These are phyloP conservation scores for Nannoperca australis DNA, from an alignment of 2,797 vertebrate genomes.

Conservation along the genomic window DNA sequence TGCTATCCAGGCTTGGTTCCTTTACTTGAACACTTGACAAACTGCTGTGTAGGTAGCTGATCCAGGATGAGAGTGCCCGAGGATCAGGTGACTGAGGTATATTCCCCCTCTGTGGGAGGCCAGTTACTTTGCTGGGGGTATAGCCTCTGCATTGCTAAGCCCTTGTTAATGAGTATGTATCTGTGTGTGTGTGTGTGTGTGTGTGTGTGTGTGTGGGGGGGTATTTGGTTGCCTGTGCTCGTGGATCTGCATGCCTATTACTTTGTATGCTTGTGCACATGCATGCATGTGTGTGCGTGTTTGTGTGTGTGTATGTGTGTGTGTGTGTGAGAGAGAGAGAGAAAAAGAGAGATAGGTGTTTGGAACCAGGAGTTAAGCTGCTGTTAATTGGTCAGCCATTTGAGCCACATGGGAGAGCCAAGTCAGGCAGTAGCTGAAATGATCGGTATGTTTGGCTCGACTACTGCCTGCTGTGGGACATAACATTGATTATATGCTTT, in stretches of 20 bases:
- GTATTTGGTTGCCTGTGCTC: slow-evolving; percentile 19
- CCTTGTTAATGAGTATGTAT: slow-evolving; percentile 82
- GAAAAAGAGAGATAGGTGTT: slow-evolving; percentile 40
- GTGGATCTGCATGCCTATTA: slow-evolving; percentile 39
- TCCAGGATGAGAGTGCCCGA: slow-evolving; percentile 59
- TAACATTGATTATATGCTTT: slow-evolving; percentile 15
- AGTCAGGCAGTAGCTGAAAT: slow-evolving; percentile 66
- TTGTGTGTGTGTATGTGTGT: not conserved
- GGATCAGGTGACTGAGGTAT: slow-evolving; percentile 81
- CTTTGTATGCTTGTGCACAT: slow-evolving; percentile 22
- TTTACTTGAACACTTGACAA: slow-evolving; percentile 22
- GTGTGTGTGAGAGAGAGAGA: not conserved
- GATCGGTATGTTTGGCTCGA: slow-evolving; percentile 53
- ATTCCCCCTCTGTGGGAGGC: slow-evolving; percentile 75
- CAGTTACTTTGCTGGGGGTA: slow-evolving; percentile 75
- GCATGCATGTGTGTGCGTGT: not conserved
- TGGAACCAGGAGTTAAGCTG: slow-evolving; percentile 72
- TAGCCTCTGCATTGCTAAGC: slow-evolving; percentile 69
- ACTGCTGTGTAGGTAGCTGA: slow-evolving; percentile 48
- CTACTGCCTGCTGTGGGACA: slow-evolving; percentile 14
- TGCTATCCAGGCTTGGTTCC: not conserved
- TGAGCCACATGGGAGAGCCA: slow-evolving; percentile 72
- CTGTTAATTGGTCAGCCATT: slow-evolving; percentile 87
- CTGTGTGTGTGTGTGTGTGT: slow-evolving; percentile 13
- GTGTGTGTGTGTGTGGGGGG: slow-evolving; percentile 32